Evolutionary conservation across 2,113 vertebrate species (phyloP).

Genomic region (Trogon surrucura): DNA sequence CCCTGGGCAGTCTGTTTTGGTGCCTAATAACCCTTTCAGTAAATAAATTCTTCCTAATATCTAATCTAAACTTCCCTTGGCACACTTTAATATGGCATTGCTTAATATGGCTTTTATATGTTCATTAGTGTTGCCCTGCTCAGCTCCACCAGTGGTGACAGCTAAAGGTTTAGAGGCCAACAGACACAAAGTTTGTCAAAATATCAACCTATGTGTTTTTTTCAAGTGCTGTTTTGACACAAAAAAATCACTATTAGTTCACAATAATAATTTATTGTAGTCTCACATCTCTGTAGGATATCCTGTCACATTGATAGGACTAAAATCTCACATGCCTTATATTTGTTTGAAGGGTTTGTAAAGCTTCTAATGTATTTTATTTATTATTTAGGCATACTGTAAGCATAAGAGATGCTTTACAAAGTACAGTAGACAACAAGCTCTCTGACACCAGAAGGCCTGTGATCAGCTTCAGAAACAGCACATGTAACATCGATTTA

Average conservation of each 20-base stretch:
- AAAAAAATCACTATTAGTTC: neutral
- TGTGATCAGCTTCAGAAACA: slow-evolving; percentile 38
- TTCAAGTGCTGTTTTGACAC: neutral
- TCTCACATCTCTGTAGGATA: neutral
- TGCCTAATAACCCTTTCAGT: no score
- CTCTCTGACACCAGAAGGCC: neutral
- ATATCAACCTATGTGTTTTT: neutral
- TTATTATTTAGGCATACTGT: slow-evolving; percentile 8
- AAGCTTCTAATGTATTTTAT: neutral
- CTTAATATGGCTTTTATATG: neutral
- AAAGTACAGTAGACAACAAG: neutral
- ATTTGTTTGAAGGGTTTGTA: slow-evolving; percentile 12
- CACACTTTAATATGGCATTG: neutral
- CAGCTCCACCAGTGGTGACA: neutral
- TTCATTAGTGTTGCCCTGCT: neutral
- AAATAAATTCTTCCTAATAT: no score
- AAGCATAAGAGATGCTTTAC: neutral
- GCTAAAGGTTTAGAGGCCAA: no score
- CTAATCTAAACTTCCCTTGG: no score
- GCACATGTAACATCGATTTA: neutral
- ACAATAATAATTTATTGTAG: neutral
- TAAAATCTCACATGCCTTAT: neutral
- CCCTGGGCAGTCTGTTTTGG: no score
- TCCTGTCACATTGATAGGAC: neutral
- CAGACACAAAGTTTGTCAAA: no score